phyloP scores from a whole-genome alignment of 1,140 invertebrate genomes.

The Drosophila bipectinata region DNA sequence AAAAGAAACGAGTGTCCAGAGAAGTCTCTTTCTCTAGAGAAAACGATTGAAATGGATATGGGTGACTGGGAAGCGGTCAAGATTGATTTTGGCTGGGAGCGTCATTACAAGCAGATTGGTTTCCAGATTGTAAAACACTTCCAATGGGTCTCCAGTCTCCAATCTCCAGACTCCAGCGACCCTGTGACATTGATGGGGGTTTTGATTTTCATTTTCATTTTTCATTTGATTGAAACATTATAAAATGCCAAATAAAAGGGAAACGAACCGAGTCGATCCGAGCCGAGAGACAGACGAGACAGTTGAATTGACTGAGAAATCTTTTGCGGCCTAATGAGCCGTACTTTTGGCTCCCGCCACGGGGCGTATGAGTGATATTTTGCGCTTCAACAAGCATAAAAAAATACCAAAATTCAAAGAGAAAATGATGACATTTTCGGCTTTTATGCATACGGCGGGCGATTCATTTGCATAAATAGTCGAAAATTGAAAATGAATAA shows the following conservation, averaged over 20 bases:
- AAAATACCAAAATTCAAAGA: slow-evolving; percentile 4
- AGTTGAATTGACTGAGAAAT: slow-evolving; percentile 30
- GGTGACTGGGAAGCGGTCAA: slow-evolving; percentile 47
- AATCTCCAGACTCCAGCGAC: not conserved
- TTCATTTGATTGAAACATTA: slow-evolving; percentile 78
- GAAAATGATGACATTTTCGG: slow-evolving; percentile 72
- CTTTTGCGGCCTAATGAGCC: slow-evolving; percentile 67
- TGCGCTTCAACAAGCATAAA: slow-evolving; percentile 59
- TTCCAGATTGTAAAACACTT: slow-evolving; percentile 74
- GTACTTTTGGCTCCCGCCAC: slow-evolving; percentile 49
- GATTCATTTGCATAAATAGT: slow-evolving; percentile 77
- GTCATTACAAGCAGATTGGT: slow-evolving; percentile 65
- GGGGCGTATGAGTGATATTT: slow-evolving; percentile 80
- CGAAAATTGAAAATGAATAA: slow-evolving; percentile 81
- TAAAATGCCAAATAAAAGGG: slow-evolving; percentile 38
- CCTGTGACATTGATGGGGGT: slow-evolving; percentile 74
- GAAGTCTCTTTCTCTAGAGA: not conserved
- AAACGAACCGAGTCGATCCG: slow-evolving; percentile 1
- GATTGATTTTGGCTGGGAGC: slow-evolving; percentile 66
- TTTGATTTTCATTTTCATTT: slow-evolving; percentile 76
- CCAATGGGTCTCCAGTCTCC: slow-evolving; percentile 21
- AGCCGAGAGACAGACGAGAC: slow-evolving; percentile 13
- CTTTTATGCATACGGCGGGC: slow-evolving; percentile 72
- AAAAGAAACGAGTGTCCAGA: not conserved
- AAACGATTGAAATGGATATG: slow-evolving; percentile 70